Conservation (phyloP, 2,888 invertebrate species). For the Alentia gelatinosa region DNA sequence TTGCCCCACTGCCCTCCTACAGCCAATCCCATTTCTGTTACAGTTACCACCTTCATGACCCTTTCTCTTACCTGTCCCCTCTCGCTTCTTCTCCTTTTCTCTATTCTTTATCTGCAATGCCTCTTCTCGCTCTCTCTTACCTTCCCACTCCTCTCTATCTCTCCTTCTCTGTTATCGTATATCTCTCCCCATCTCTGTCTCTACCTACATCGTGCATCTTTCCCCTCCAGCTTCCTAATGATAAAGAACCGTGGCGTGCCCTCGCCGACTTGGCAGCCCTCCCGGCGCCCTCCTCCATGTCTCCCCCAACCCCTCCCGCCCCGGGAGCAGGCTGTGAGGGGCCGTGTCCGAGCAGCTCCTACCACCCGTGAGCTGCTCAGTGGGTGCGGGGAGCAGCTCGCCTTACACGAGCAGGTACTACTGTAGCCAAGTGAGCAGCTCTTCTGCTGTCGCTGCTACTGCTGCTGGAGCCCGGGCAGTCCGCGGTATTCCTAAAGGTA, state of each 20-base stretch:
- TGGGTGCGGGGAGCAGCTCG: neutral
- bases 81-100: neutral
- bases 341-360: too few relatives aligned
- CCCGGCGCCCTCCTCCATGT: too few relatives aligned
- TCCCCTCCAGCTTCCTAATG: neutral
- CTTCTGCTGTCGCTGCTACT: too few relatives aligned
- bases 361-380: neutral
- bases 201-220: neutral
- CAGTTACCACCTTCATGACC: neutral
- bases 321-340: neutral
- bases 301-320: neutral
- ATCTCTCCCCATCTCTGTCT: neutral
- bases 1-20: neutral
- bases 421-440: neutral
- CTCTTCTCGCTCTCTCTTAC: neutral
- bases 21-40: neutral
- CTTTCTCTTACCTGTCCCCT: neutral
- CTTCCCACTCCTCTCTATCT: conserved; percentile 5
- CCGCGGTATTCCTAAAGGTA: too few relatives aligned
- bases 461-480: too few relatives aligned
- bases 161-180: neutral
- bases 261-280: too few relatives aligned
- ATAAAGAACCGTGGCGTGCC: too few relatives aligned
- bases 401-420: neutral
- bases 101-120: neutral